Evolutionary conservation across 2,888 invertebrate genomes (phyloP).

Genomic region (Lycia hirtaria): DNA sequence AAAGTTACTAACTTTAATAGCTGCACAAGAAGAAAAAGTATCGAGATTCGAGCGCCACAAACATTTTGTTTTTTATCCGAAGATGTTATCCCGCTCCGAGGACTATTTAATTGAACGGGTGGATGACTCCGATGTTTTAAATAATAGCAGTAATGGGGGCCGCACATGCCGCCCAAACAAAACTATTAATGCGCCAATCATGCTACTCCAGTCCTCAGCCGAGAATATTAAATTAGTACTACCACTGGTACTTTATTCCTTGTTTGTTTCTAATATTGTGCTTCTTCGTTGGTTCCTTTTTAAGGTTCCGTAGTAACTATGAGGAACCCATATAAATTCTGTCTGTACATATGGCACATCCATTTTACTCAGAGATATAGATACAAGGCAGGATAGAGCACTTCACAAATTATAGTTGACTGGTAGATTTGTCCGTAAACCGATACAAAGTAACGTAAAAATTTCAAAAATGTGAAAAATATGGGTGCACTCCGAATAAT

Average conservation of each 20-base stretch:
- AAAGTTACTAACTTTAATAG: slow-evolving; percentile 76
- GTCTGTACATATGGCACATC: no score
- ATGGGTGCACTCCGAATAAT: no score
- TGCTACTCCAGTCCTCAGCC: slow-evolving; percentile 23
- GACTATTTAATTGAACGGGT: slow-evolving; percentile 74
- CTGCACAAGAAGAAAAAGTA: slow-evolving; percentile 69
- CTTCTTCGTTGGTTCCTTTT: neutral
- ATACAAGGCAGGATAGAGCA: no score
- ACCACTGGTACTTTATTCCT: slow-evolving; percentile 7
- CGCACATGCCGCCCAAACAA: slow-evolving; percentile 63
- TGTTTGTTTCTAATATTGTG: slow-evolving; percentile 13
- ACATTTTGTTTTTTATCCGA: slow-evolving; percentile 60
- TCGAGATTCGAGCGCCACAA: slow-evolving; percentile 65
- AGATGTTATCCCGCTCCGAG: slow-evolving; percentile 68
- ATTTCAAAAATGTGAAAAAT: no score
- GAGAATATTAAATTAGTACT: slow-evolving; percentile 35
- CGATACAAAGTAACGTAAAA: no score
- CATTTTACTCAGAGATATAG: no score
- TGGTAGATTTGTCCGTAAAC: no score
- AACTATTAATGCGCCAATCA: slow-evolving; percentile 52
- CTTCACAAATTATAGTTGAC: no score
- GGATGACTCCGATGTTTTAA: slow-evolving; percentile 76
- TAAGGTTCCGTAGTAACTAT: no score
- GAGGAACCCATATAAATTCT: no score
- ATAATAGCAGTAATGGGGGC: slow-evolving; percentile 71